Evolutionary conservation across 1,140 invertebrate genomes (phyloP).

Genomic region (Pachypeltis micranthus): DNA sequence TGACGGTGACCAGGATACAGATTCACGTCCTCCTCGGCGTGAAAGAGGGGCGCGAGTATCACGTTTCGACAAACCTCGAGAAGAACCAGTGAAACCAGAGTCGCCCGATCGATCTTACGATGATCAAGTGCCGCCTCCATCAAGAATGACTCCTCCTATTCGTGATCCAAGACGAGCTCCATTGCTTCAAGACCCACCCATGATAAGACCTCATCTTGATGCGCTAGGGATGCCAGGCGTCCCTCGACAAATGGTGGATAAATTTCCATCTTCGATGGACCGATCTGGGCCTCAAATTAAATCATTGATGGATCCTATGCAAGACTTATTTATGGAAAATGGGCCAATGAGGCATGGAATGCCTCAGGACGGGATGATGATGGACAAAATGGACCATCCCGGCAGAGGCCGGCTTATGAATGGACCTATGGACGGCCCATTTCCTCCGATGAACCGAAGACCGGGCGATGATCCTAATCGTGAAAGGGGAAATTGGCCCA

Average conservation of each 20-base stretch:
- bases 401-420: background rate
- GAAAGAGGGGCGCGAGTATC: background rate
- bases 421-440: background rate
- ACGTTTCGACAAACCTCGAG: slow-evolving; percentile 7
- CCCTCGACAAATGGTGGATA: too few relatives aligned
- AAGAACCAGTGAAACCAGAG: background rate
- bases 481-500: background rate
- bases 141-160: background rate
- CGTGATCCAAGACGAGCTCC: background rate
- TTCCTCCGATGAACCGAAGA: background rate
- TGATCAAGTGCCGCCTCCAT: background rate
- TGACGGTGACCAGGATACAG: too few relatives aligned
- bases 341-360: too few relatives aligned
- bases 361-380: background rate
- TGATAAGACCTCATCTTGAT: too few relatives aligned
- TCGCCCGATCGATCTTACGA: too few relatives aligned
- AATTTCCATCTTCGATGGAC: too few relatives aligned
- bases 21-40: background rate
- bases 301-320: too few relatives aligned
- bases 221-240: too few relatives aligned
- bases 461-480: background rate
- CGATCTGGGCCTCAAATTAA: too few relatives aligned
- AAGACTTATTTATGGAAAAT: too few relatives aligned
- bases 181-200: background rate
- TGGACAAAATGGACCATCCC: background rate